Base-by-base conservation (phyloP, 35 echinoderm and acorn worm species). In the Hemicentrotus pulcherrimus region DNA sequence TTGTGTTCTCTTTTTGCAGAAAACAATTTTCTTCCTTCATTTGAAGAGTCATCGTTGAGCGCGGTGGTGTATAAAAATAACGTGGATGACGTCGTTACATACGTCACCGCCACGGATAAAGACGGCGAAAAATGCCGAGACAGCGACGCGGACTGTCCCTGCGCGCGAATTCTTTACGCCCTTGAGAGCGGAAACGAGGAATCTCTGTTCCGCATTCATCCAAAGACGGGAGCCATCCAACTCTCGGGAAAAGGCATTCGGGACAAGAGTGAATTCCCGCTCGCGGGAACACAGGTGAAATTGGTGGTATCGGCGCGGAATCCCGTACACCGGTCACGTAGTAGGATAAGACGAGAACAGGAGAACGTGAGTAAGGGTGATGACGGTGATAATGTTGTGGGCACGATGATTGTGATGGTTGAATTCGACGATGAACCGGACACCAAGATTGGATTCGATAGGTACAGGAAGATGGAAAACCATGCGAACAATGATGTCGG, bases 141-240 rank as follows among this genome's bases (percentile, higher is more conserved):
- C 31, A 46, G 55, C 90, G 91, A 71, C 32, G 86, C 89, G 22
- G 94, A 92, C 22, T 99, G 98, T 86, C 96, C 95, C 24, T 99
- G 98, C 94, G 95, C 94, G 48, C 94, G 55, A 32, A 91, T 99
- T 41, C 30, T 97, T 5, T 99, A 99, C 92, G 91, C 96, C 46
- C 97, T 99, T 32, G 96, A 99, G 47, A 33, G 90, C 47, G 98
- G 98, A 9, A 99, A 99, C 65, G 96, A 96, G 35, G 94, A 97
- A 48, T 95, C 95, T 31, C 48, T 95, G 46, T 99, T 99, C 89
- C 88, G 86, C 70, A 97, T 99, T 88, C 96, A 99, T 88, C 98
- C 97, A 90, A 92, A 86, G 12, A 96, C 95, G 19, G 98, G 98
- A 16, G 97, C 92, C 18, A 85, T 99, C 10, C 95, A 94, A 46